A percentile compares a stretch with the other conserved stretches of the same genome.
phyloP scores from a whole-genome alignment of 1,140 invertebrate genomes.

The Megalopta genalis region DNA sequence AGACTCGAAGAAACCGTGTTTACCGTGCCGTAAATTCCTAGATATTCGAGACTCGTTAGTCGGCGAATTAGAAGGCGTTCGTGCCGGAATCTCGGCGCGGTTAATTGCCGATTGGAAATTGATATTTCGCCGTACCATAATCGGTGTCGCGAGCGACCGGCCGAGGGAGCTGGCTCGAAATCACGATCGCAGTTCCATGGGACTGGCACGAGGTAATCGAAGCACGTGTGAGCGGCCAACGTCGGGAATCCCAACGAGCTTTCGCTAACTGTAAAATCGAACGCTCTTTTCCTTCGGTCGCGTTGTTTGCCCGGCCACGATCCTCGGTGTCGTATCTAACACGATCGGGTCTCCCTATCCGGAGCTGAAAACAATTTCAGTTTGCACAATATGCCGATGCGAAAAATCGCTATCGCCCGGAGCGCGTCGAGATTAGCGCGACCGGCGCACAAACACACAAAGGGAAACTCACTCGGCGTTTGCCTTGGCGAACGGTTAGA shows the following conservation, averaged over 20 bases:
- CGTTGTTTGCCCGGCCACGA: constrained; percentile 39
- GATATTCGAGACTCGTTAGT: too few species aligned
- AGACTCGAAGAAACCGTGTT: too few species aligned
- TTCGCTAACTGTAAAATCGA: constrained; percentile 56
- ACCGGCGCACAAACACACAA: background rate
- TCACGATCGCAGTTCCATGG: constrained; percentile 52
- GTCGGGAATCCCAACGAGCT: constrained; percentile 57
- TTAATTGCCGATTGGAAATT: background rate
- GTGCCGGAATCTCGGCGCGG: background rate
- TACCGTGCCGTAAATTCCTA: too few species aligned
- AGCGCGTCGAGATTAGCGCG: background rate
- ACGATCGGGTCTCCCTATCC: too few species aligned
- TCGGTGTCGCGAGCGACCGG: constrained; percentile 1
- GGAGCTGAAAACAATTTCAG: background rate
- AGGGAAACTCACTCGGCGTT: too few species aligned
- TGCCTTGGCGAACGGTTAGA: background rate
- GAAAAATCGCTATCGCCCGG: background rate
- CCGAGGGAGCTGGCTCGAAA: constrained; percentile 36
- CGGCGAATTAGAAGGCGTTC: too few species aligned
- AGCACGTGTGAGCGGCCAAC: constrained; percentile 41
- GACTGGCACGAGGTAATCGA: constrained; percentile 51
- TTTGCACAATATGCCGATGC: background rate
- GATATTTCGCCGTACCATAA: constrained; percentile 10
- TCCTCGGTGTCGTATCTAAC: constrained; percentile 37
- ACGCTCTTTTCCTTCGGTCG: constrained; percentile 31